These are phyloP conservation scores for Laterallus jamaicensis DNA, from an alignment of 2,113 vertebrate genomes.

Conservation along the genomic window DNA sequence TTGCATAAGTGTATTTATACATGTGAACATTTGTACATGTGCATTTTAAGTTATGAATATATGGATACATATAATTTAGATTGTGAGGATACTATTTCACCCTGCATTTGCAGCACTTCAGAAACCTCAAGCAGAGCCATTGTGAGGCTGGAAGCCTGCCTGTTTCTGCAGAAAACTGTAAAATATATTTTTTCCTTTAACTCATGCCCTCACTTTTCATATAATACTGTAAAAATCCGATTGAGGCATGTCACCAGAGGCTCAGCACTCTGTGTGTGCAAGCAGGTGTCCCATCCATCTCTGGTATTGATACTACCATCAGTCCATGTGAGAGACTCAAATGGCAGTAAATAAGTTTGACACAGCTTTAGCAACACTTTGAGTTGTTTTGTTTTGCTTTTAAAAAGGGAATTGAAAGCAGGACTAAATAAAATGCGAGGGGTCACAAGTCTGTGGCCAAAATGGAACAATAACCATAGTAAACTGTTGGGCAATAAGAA, in stretches of 20 bases:
- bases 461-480: conserved; percentile 68
- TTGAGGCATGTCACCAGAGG: not conserved
- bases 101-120: not conserved
- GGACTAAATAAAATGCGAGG: conserved; percentile 55
- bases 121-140: not conserved
- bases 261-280: not conserved
- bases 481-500: conserved; percentile 67
- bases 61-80: not conserved
- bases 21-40: not conserved
- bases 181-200: not conserved
- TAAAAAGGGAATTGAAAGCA: conserved; percentile 57
- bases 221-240: not conserved
- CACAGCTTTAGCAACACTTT: conserved; percentile 52
- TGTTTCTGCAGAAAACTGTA: not conserved
- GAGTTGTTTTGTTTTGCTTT: conserved; percentile 54
- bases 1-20: not conserved
- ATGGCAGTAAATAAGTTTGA: conserved; percentile 47
- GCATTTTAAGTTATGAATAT: not conserved
- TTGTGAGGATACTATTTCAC: not conserved
- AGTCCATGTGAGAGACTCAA: not conserved
- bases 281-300: not conserved
- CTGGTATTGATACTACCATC: not conserved
- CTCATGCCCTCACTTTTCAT: not conserved
- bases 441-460: conserved; percentile 58
- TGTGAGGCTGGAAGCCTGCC: not conserved